These are phyloP conservation scores for Scaptomyza parva DNA, from an alignment of 2,888 invertebrate genomes.

Conservation along the genomic window DNA sequence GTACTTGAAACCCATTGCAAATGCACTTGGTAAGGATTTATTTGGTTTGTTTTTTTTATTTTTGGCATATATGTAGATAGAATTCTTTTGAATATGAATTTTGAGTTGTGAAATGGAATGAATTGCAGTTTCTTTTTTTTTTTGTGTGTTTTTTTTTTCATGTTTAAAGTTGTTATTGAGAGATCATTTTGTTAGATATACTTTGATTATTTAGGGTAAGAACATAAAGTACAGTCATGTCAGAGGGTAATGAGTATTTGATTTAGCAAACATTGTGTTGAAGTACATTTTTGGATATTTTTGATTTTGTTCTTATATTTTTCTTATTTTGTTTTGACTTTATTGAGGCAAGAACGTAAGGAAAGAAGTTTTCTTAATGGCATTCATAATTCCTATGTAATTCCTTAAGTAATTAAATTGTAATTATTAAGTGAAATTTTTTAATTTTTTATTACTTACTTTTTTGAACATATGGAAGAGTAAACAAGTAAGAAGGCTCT, in stretches of 20 bases:
- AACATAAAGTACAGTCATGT: background rate
- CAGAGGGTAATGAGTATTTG: background rate
- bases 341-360: no score
- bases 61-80: constrained; percentile 19
- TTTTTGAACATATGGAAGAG: no score
- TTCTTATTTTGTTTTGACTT: no score
- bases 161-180: constrained; percentile 3
- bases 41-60: background rate
- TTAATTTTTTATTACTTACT: no score
- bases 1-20: constrained; percentile 38
- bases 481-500: no score
- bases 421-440: no score
- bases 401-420: no score
- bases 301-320: no score
- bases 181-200: constrained; percentile 9
- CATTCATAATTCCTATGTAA: no score
- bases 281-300: no score
- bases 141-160: background rate
- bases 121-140: constrained; percentile 16
- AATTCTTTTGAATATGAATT: constrained; percentile 21
- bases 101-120: constrained; percentile 26
- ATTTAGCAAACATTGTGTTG: no score
- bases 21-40: constrained; percentile 39
- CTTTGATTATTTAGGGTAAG: background rate
- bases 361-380: no score